phyloP scores from a whole-genome alignment of 2,888 invertebrate genomes.

The Fragum whitleyi region DNA sequence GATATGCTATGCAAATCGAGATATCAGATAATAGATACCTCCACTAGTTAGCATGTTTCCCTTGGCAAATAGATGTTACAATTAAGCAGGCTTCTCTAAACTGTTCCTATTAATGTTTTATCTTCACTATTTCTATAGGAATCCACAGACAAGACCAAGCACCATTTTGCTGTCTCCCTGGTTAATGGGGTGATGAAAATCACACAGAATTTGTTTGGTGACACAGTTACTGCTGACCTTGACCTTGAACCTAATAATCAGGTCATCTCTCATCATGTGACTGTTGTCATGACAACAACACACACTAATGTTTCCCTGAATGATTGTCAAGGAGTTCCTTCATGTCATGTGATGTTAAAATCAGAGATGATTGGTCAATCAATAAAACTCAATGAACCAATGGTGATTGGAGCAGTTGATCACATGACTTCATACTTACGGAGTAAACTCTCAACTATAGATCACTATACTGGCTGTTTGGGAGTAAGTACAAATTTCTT shows the following conservation, averaged over 20 bases:
- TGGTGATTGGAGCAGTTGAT: slow-evolving; percentile 74
- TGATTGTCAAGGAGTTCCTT: slow-evolving; percentile 56
- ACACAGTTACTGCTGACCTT: slow-evolving; percentile 53
- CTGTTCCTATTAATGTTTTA: too few relatives aligned
- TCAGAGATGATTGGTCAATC: slow-evolving; percentile 44
- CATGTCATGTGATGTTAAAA: slow-evolving; percentile 64
- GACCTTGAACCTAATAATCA: slow-evolving; percentile 42
- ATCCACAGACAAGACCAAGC: slow-evolving; percentile 48
- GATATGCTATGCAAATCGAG: too few relatives aligned
- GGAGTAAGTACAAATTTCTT: slow-evolving; percentile 75
- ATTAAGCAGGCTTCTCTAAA: too few relatives aligned
- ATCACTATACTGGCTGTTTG: slow-evolving; percentile 78
- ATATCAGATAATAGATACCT: too few relatives aligned
- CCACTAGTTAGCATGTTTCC: too few relatives aligned
- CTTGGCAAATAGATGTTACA: too few relatives aligned
- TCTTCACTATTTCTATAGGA: slow-evolving; percentile 6
- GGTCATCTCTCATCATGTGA: slow-evolving; percentile 62
- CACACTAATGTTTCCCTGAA: slow-evolving; percentile 67
- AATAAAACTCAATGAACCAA: slow-evolving; percentile 56
- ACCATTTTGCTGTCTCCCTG: slow-evolving; percentile 71
- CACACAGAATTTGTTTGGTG: slow-evolving; percentile 65
- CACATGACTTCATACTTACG: slow-evolving; percentile 75
- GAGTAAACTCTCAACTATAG: slow-evolving; percentile 70
- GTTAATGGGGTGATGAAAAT: slow-evolving; percentile 50
- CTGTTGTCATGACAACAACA: slow-evolving; percentile 54